Evolutionary conservation across 2,113 vertebrate species (phyloP), one percentile per base, ranked within the genome.

Genomic region (Xenopus laevis): DNA sequence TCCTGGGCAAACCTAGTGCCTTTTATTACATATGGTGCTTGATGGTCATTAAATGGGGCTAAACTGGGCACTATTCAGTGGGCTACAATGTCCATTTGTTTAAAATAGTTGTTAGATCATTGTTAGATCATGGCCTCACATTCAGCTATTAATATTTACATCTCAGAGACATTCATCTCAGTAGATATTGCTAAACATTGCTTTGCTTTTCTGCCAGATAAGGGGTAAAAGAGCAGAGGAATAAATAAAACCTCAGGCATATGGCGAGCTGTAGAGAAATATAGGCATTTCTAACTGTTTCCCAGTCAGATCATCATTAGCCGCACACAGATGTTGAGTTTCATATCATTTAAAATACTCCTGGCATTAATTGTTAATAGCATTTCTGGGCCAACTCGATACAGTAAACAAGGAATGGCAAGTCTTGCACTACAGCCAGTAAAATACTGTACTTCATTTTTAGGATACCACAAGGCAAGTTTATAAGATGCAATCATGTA

Each of bases 271-370:
- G 20, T 30, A 53, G 23, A 50, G 59, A 72, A 64, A 21, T 64
- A 33, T 64, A 16, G 20, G 53, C 23, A 30, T 3, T 52, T 50
- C 45, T 17, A 13, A 10, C 30, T n/a, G 53, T 70, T 70, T 70
- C 20, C 58, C 21, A 45, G 12, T 68, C 66, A 66, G 63, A 45
- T 55, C 27, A 59, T 74, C 55, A 74, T 60, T 60, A 59, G 23
- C 64, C 20, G 55, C 59, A 50, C 72, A 74, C 65, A 74, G 55
- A 74, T 74, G 72, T 60, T 74, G 23, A 40, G 16, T 57, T 27
- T 67, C 64, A 13, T 8, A 68, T 46, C 8, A 33, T 62, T 18
- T 60, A 5, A 62, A 61, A 4, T 30, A 46, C 57, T 68, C 58
- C 58, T 68, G 46, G 72, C 67, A 46, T 67, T 67, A 67, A 58